A percentile compares a stretch with the other conserved stretches of the same genome.
These are phyloP conservation scores for Campopleginae sp. DNA, from an alignment of 2,888 invertebrate genomes.

Conservation along the genomic window DNA sequence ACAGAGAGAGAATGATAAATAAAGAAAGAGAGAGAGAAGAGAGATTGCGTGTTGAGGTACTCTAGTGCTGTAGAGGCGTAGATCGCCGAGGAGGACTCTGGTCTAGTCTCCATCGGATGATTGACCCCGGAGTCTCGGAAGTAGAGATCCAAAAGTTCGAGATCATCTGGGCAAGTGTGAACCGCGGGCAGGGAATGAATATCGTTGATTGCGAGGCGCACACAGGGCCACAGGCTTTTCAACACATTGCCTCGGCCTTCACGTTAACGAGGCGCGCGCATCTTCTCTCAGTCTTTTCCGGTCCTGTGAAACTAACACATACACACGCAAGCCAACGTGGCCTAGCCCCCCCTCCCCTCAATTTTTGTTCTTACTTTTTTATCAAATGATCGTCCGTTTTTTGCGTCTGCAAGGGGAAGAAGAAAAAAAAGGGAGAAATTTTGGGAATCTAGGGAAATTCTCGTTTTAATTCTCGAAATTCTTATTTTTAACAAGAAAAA, in stretches of 20 bases:
- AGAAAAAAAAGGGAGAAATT: conserved; percentile 13
- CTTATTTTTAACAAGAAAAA: too few species aligned
- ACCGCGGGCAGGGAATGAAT: conserved; percentile 68
- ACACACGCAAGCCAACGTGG: conserved; percentile 84
- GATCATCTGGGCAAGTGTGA: conserved; percentile 55
- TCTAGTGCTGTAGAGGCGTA: conserved; percentile 82
- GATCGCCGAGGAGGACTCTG: conserved; percentile 74
- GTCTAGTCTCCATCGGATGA: conserved; percentile 72
- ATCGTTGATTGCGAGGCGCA: conserved; percentile 73
- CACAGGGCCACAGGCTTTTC: conserved; percentile 71
- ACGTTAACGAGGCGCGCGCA: conserved; percentile 70
- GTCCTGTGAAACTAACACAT: conserved; percentile 84
- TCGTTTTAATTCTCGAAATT: too few species aligned
- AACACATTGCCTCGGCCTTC: conserved; percentile 71
- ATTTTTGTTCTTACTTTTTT: too few species aligned
- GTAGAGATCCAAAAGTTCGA: conserved; percentile 56
- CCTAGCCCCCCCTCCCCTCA: conserved; percentile 71
- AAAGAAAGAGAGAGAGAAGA: conserved; percentile 71
- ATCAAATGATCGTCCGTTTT: not conserved
- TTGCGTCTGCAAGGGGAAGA: conserved; percentile 21
- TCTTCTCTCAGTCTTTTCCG: conserved; percentile 78
- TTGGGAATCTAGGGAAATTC: conserved; percentile 8
- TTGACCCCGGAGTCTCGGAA: conserved; percentile 60
- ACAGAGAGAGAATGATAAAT: conserved; percentile 70
- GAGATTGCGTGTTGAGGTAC: conserved; percentile 83